Base-by-base conservation (phyloP, 2,888 invertebrate genomes). In the Drosophila maculinotata region DNA sequence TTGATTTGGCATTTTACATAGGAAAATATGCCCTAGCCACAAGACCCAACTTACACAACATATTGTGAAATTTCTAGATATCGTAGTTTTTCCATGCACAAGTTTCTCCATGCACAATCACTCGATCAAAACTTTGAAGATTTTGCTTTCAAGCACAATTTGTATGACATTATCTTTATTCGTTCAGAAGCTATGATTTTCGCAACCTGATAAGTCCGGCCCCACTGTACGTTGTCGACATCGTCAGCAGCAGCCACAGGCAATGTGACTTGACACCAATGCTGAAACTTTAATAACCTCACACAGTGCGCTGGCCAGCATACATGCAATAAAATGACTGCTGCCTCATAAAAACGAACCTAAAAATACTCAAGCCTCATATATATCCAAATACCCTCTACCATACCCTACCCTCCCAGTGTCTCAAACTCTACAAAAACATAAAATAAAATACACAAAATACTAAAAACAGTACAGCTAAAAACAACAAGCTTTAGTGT, bases 211-310 rank as follows among this genome's bases (percentile, higher is more conserved):
- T n/a, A n/a, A n/a, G n/a, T n/a, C n/a, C n/a, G n/a, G n/a, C n/a
- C n/a, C n/a, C n/a, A n/a, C n/a, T 28, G 42, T 15, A 17, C 39
- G 35, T 52, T 47, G 67, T 20, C 56, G 47, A 30, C 70, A 59
- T 44, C 70, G 56, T 57, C 68, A 68, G 69, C 36, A 44, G 23
- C 52, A 47, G 71, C 69, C 74, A 10, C 20, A 62, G 69, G 85
- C 79, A 66, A 59, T 74, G 79, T 53, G 82, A 67, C 79, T 78
- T 85, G 79, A 70, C 82, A 67, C 82, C 65, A 68, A 51, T 59
- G 48, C 59, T 85, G 82, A 82, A 85, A 79, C 79, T 85, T 79
- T 79, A 85, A 79, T 79, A 85, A 75, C 79, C 82, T 63, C 82
- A 82, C 71, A 80, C 81, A 63, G 62, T 41, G 68, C 47, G 63